Conservation (phyloP, 2,797 vertebrate species). For the Phrynocephalus forsythii region DNA sequence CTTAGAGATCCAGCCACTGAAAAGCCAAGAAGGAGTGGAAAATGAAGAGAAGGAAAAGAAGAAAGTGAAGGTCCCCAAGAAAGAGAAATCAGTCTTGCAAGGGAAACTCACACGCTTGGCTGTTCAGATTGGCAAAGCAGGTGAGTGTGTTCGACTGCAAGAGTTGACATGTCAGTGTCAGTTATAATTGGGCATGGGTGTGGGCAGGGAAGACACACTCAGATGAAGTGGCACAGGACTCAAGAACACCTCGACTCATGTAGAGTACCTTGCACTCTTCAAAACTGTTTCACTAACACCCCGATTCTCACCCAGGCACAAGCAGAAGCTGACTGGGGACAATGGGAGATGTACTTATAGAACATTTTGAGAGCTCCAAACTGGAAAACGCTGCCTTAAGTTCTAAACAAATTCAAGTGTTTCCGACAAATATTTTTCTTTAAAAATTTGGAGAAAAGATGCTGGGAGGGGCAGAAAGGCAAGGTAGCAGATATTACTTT, state of each 20-base stretch:
- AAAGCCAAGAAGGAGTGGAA: conserved; percentile 92
- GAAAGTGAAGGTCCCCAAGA: conserved; percentile 90
- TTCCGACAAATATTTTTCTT: background rate
- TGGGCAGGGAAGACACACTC: background rate
- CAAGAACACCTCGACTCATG: background rate
- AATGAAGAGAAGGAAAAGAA: conserved; percentile 92
- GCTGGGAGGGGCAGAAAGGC: too few species aligned
- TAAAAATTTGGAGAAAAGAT: background rate
- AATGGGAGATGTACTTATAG: background rate
- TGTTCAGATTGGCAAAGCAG: conserved; percentile 96
- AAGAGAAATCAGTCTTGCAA: conserved; percentile 98
- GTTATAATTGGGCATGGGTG: background rate
- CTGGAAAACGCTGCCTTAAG: background rate
- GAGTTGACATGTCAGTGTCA: too few species aligned
- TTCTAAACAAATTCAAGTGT: background rate
- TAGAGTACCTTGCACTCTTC: background rate
- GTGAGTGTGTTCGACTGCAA: conserved; percentile 72
- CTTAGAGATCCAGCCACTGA: conserved; percentile 96
- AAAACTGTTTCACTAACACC: background rate
- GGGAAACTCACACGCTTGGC: conserved; percentile 95
- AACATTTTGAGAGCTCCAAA: background rate
- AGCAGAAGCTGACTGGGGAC: background rate
- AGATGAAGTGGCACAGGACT: background rate
- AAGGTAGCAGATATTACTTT: too few species aligned
- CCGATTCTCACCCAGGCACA: too few species aligned